Conservation (phyloP, 2,797 vertebrate species). For the Stomatorhinus walkeri region DNA sequence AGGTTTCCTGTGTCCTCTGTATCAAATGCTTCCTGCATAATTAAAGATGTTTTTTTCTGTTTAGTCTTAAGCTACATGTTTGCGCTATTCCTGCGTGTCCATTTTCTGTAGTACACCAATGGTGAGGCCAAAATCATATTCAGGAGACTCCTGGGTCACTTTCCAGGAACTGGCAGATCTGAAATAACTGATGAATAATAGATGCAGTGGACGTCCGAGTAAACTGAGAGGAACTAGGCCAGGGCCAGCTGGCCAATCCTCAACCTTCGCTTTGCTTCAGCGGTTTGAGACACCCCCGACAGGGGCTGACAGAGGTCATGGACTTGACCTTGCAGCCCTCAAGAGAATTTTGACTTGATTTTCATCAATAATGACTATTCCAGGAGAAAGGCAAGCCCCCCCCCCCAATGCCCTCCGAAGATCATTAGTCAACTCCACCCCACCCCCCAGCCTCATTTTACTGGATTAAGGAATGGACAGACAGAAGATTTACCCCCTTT, state of each 20-base stretch:
- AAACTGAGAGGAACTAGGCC: constrained; percentile 48
- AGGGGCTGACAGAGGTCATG: constrained; percentile 57
- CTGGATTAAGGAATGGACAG: not conserved
- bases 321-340: constrained; percentile 67
- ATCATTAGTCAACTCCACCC: constrained; percentile 54
- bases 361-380: constrained; percentile 63
- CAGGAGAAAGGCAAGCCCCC: constrained; percentile 47
- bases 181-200: constrained; percentile 75
- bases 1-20: not conserved
- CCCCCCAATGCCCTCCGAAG: constrained; percentile 20
- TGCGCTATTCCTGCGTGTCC: constrained; percentile 60
- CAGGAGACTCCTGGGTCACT: constrained; percentile 62
- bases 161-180: constrained; percentile 63
- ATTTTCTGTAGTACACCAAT: constrained; percentile 39
- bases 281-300: constrained; percentile 29
- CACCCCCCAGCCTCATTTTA: not conserved
- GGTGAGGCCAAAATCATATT: constrained; percentile 54
- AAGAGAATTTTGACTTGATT: constrained; percentile 57
- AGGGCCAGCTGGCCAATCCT: constrained; percentile 36
- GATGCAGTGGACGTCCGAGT: constrained; percentile 62
- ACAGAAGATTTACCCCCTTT: constrained; percentile 6
- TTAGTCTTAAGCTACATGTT: constrained; percentile 60
- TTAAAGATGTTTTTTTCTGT: constrained; percentile 58
- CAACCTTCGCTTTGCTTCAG: not conserved
- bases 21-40: constrained; percentile 59